Evolutionary conservation across 1,140 invertebrate genomes (phyloP), one percentile per base, ranked within the genome.

Genomic region (Apis dorsata): DNA sequence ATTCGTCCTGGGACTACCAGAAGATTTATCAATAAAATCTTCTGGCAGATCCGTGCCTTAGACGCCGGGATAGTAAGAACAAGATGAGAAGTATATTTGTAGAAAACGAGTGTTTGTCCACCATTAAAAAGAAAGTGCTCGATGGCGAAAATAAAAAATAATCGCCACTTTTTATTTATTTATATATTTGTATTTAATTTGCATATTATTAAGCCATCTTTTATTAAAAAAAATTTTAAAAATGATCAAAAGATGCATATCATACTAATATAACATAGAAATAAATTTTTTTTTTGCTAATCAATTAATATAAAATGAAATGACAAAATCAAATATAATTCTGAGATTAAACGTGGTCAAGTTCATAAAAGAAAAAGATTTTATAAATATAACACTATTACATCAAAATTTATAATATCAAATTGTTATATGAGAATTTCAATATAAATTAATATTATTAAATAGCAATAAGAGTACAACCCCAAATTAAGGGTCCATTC

Each of bases 401-500:
- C 81, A 81, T 72, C 63, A 44, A 88, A 85, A 83, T 88, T 87
- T 70, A 88, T 53, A 55, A 85, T 88, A 83, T 74, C 57, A 87
- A 62, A 79, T 80, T 87, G 83, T 87, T 88, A 85, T 63, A 77
- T 84, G 79, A 79, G 10, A 77, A 69, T 65, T 34, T 87, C 63
- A 65, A 85, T 53, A 63, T 57, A 59, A 86, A 83, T 82, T 87
- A 87, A 87, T 28, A 79, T 83, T 87, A 86, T 88, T 88, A 88
- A n/a, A 53, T 85, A 85, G 72, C 76, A 77, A 75, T 71, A 88
- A 88, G 59, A 49, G 73, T 88, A 85, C 76, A 85, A 88, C 86
- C 76, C 86, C 72, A 73, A 82, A 88, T 85, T 76, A 88, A 88
- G 87, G 86, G 86, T 88, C 87, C 87, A 88, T 77, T 88, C 65